These are phyloP conservation scores for Nymphalis polychloros DNA, from an alignment of 2,888 invertebrate species.

Conservation along the genomic window DNA sequence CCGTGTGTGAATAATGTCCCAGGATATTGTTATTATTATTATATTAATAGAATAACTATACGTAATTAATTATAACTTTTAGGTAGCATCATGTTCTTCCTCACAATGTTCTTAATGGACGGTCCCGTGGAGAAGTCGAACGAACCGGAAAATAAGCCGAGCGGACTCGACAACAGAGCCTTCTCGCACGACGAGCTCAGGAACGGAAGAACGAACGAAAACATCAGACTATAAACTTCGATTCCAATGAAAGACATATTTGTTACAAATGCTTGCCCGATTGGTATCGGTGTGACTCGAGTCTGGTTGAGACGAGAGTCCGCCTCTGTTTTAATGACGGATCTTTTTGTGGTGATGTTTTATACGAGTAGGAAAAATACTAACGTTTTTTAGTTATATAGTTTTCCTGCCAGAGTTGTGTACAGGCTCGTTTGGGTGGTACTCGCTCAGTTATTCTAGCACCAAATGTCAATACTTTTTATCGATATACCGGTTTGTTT, in stretches of 20 bases:
- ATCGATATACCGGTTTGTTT: too few species aligned
- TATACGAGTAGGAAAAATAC: too few species aligned
- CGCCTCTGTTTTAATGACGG: background rate
- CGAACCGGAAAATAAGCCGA: conserved; percentile 18
- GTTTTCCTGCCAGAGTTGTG: too few species aligned
- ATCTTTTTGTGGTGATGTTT: background rate
- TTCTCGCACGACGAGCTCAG: conserved; percentile 28
- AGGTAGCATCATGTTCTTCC: conserved; percentile 91
- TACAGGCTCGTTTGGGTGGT: too few species aligned
- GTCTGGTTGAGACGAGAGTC: too few species aligned
- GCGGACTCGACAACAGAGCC: conserved; percentile 33
- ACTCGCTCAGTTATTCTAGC: too few species aligned
- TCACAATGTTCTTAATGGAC: conserved; percentile 91
- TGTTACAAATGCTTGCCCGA: background rate
- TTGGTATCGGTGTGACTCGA: background rate
- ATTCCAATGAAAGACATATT: background rate
- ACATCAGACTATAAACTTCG: conserved; percentile 36
- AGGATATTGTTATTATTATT: too few species aligned
- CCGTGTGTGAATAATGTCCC: too few species aligned
- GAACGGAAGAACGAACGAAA: conserved; percentile 30
- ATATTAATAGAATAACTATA: background rate
- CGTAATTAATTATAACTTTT: conserved; percentile 30
- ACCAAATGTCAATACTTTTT: too few species aligned
- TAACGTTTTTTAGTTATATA: too few species aligned
- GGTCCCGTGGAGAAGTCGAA: conserved; percentile 60